Conservation (phyloP, 1,140 invertebrate genomes). For the Trichomalopsis sarcophagae region DNA sequence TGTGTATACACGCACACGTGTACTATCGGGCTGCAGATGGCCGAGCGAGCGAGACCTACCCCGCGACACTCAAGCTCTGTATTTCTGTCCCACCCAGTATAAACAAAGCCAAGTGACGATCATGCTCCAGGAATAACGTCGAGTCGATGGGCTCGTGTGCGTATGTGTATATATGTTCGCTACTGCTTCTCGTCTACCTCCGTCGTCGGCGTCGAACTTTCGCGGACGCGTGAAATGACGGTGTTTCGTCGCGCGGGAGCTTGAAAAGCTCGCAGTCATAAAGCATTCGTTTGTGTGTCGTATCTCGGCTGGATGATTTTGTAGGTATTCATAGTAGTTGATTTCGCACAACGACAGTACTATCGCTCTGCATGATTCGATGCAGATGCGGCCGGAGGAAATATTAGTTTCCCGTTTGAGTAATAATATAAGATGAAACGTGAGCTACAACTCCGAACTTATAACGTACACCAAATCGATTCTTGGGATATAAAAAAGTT, state of each 20-base stretch:
- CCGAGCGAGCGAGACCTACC: slow-evolving; percentile 54
- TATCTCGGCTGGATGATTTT: no score
- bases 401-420: no score
- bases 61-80: slow-evolving; percentile 65
- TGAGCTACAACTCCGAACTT: no score
- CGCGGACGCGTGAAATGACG: no score
- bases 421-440: no score
- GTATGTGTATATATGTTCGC: not conserved
- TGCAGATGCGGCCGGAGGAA: not conserved
- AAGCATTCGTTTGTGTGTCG: not conserved
- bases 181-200: not conserved
- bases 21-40: slow-evolving; percentile 60
- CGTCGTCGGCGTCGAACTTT: no score
- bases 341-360: no score
- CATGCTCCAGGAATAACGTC: slow-evolving; percentile 67
- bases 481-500: no score
- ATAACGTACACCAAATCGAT: no score
- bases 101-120: slow-evolving; percentile 69
- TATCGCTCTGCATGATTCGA: not conserved
- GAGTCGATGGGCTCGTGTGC: not conserved
- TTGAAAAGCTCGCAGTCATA: not conserved
- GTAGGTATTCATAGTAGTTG: no score
- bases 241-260: not conserved
- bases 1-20: not conserved
- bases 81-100: slow-evolving; percentile 69